Percentiles rank a stretch among this genome's conserved stretches.
phyloP scores from a whole-genome alignment of 2,888 invertebrate genomes.

The Tetanocera ferruginea region DNA sequence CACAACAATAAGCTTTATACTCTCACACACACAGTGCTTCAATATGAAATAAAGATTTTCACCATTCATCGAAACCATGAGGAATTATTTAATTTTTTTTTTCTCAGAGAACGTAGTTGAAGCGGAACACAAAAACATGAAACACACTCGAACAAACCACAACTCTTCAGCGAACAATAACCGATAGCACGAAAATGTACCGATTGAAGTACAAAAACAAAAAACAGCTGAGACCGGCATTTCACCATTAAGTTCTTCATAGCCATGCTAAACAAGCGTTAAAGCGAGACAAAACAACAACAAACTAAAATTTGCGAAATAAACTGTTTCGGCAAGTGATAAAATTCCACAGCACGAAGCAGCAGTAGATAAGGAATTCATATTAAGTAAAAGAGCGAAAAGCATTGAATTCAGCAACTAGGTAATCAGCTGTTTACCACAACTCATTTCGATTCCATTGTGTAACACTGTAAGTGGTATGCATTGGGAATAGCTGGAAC shows the following conservation, averaged over 20 bases:
- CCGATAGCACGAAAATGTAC: background rate
- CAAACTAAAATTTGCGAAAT: constrained; percentile 20
- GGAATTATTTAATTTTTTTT: too few relatives aligned
- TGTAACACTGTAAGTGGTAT: background rate
- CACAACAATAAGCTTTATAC: too few relatives aligned
- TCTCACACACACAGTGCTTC: too few relatives aligned
- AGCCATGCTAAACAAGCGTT: background rate
- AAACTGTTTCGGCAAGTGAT: constrained; percentile 14
- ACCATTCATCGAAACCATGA: too few relatives aligned
- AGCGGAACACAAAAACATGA: constrained; percentile 1
- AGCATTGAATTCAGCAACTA: constrained; percentile 9
- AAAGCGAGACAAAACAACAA: constrained; percentile 34
- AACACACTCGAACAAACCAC: background rate
- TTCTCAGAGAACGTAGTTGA: background rate
- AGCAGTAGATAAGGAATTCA: constrained; percentile 18
- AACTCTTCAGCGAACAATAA: background rate
- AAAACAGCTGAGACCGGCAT: constrained; percentile 33
- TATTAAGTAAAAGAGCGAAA: constrained; percentile 6
- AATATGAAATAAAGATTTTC: too few relatives aligned
- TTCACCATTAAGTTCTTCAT: background rate
- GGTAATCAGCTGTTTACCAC: constrained; percentile 30
- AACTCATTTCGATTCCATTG: constrained; percentile 11
- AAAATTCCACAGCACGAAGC: constrained; percentile 27
- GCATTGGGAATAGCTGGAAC: background rate
- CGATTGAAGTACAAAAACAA: constrained; percentile 22